Evolutionary conservation across 2,888 invertebrate species (phyloP).

Genomic region (Amblyjoppa proteus): DNA sequence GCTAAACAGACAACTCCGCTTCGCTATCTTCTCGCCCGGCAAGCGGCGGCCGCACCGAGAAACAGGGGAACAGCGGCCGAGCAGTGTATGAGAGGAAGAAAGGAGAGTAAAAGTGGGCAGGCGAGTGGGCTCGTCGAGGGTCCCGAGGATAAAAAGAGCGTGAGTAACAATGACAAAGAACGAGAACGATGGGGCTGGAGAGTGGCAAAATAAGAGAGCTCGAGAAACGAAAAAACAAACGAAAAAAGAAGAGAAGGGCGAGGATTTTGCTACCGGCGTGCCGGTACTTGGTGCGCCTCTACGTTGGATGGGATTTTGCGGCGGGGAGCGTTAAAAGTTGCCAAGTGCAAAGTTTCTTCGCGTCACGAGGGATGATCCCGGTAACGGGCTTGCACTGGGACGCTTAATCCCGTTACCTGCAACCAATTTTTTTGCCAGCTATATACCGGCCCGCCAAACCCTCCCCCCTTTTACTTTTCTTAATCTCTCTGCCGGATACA

Average conservation of each 20-base stretch:
- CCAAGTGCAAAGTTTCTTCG: conserved; percentile 83
- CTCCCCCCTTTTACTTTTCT: conserved; percentile 37
- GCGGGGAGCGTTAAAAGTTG: conserved; percentile 82
- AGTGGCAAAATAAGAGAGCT: conserved; percentile 57
- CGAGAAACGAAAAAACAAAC: conserved; percentile 7
- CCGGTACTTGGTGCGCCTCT: background rate
- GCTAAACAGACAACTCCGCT: conserved; percentile 60
- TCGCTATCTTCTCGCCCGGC: conserved; percentile 51
- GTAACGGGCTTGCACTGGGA: conserved; percentile 80
- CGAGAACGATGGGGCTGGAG: conserved; percentile 26
- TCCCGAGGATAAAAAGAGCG: conserved; percentile 4
- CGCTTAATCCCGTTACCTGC: conserved; percentile 83
- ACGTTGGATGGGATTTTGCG: conserved; percentile 76
- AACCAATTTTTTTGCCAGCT: conserved; percentile 80
- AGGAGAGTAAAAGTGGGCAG: conserved; percentile 54
- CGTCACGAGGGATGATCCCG: conserved; percentile 77
- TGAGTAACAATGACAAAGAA: conserved; percentile 60
- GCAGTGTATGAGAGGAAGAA: conserved; percentile 57
- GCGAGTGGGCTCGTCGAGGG: conserved; percentile 28
- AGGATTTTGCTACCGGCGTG: conserved; percentile 25
- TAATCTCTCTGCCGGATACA: conserved; percentile 35
- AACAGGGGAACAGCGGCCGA: conserved; percentile 36
- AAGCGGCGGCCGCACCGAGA: conserved; percentile 35
- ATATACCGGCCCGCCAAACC: conserved; percentile 14
- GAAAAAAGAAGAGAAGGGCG: conserved; percentile 14